phyloP scores from a whole-genome alignment of 2,113 vertebrate species.

The Megaceryle torquata region DNA sequence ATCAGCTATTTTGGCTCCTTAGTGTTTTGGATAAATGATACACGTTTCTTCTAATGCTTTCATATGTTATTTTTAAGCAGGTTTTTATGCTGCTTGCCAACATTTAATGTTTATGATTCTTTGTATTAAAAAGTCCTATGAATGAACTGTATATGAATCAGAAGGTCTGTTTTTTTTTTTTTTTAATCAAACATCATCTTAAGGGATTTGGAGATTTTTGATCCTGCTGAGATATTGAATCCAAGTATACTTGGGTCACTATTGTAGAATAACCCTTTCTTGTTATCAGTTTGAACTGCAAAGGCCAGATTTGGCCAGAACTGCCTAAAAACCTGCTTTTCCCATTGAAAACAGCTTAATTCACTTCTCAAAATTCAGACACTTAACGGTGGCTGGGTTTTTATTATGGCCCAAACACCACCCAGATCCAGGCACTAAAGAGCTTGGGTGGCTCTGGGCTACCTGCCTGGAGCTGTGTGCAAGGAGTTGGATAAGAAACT shows the following conservation, averaged over 20 bases:
- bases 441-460: not conserved
- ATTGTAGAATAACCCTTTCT: not conserved
- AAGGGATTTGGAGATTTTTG: not conserved
- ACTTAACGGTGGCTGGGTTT: not conserved
- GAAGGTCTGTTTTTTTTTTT: not conserved
- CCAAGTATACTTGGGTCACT: not conserved
- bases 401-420: not conserved
- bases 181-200: not conserved
- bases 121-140: not conserved
- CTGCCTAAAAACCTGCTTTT: not conserved
- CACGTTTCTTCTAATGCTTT: conserved; percentile 7
- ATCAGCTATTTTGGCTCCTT: not conserved
- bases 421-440: not conserved
- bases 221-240: not conserved
- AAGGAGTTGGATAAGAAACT: not conserved
- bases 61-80: conserved; percentile 30
- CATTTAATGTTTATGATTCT: not conserved
- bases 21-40: not conserved
- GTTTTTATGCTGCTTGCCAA: conserved; percentile 32
- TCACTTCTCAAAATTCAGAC: not conserved
- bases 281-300: not conserved
- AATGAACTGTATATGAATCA: not conserved
- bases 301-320: not conserved
- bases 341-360: not conserved
- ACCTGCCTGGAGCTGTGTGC: not conserved